phyloP scores from a whole-genome alignment of 2,113 vertebrate species.

The Ictalurus furcatus region DNA sequence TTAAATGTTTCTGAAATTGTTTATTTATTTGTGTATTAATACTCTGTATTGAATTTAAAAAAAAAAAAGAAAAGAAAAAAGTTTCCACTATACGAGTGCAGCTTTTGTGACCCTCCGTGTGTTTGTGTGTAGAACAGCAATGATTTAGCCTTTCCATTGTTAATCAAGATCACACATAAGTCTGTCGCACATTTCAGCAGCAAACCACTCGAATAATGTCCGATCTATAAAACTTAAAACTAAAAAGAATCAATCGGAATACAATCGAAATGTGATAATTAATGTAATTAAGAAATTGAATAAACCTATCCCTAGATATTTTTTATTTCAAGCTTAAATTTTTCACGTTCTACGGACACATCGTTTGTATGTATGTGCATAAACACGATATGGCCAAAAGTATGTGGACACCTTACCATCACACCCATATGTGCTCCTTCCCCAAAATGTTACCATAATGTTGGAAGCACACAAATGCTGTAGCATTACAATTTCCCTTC shows the following conservation, averaged over 20 bases:
- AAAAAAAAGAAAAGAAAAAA: no score
- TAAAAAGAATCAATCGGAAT: neutral
- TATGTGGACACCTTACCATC: neutral
- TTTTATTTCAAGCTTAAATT: neutral
- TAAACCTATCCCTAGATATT: no score
- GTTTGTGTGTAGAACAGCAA: neutral
- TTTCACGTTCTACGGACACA: neutral
- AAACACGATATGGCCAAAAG: neutral
- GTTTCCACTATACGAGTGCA: neutral
- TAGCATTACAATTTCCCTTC: no score
- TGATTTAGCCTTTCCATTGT: neutral
- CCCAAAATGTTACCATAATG: neutral
- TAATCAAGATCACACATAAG: neutral
- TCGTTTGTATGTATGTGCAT: neutral
- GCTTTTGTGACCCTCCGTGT: neutral
- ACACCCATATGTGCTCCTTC: neutral
- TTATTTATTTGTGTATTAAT: neutral
- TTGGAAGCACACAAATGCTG: neutral
- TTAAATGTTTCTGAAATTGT: conserved; percentile 63
- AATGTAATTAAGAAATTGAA: neutral
- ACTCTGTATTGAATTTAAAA: neutral
- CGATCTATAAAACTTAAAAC: neutral
- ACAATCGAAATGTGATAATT: neutral
- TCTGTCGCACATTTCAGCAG: neutral
- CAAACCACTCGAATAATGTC: neutral